These are phyloP conservation scores for Chalcosyrphus nemorum DNA, from an alignment of 2,888 invertebrate species.

Conservation along the genomic window DNA sequence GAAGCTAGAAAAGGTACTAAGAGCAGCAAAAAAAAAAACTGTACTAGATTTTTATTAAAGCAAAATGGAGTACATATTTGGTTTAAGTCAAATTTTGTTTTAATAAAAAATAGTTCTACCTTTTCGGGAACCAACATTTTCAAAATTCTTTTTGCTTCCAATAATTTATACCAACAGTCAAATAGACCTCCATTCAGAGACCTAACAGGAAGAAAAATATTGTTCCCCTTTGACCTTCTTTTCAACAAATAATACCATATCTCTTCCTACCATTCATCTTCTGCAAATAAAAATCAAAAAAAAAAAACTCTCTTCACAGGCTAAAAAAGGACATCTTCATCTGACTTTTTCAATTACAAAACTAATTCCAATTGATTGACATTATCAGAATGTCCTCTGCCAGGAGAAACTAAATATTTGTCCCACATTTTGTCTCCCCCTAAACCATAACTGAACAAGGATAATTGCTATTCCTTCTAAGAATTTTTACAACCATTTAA, in stretches of 20 bases:
- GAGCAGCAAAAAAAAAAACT: too few species aligned
- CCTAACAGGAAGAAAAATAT: background rate
- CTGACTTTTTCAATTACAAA: constrained; percentile 66
- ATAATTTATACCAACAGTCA: too few species aligned
- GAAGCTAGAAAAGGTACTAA: too few species aligned
- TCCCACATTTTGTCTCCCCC: constrained; percentile 31
- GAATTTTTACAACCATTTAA: background rate
- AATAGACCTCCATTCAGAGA: too few species aligned
- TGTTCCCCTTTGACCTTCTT: background rate
- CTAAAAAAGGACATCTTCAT: constrained; percentile 23
- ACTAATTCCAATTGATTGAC: constrained; percentile 69
- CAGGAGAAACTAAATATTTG: constrained; percentile 61
- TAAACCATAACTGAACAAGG: constrained; percentile 14
- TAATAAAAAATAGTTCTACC: too few species aligned
- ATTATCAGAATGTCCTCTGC: constrained; percentile 48
- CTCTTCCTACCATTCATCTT: background rate
- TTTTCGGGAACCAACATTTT: too few species aligned
- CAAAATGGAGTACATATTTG: too few species aligned
- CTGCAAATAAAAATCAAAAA: too few species aligned
- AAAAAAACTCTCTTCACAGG: background rate
- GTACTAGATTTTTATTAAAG: too few species aligned
- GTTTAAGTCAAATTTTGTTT: too few species aligned
- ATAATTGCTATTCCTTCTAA: background rate
- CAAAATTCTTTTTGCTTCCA: too few species aligned
- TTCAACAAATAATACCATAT: background rate